Base-by-base conservation (phyloP, 2,113 vertebrate species). In the Fukomys damarensis region DNA sequence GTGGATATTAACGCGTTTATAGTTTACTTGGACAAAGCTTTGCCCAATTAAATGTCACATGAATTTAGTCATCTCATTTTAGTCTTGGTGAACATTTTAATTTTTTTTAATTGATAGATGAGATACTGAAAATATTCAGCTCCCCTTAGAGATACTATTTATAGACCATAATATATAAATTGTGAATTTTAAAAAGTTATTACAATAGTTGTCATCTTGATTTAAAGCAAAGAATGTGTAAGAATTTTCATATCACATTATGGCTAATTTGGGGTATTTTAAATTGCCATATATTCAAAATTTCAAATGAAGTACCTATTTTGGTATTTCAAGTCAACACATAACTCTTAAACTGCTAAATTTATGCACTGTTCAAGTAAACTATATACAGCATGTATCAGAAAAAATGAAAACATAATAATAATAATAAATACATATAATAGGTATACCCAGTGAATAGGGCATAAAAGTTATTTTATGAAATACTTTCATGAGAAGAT, bases 211-310 rank as follows among this genome's bases (percentile, higher is more conserved):
- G 17, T 35, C 63, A 87, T 89, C 65, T 96, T 85, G 28, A 89
- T 72, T 87, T 94, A 88, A 90, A 93, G 35, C 79, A 91, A 97
- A 89, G 95, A 95, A 70, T 70, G 2, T 74, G 95, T 90, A 85
- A 58, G 83, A 81, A 79, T 86, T 95, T 95, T 96, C 95, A 77
- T 92, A 79, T 93, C 41, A 87, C 5, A 81, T 79, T 83, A 80
- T 89, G 26, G 16, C 65, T 96, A 4, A 30, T 84, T 95, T 68
- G 56, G 59, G 91, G 61, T 89, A 38, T 46, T 96, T 98, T 94
- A 7, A 95, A 56, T 96, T 92, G 30, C 93, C 54, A 30, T 85
- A 94, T 85, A 82, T 66, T 93, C 0, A 92, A 72, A 35, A 91
- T 86, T 95, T 91, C 65, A 92, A 65, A 24, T 81, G 24, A 96